Conservation (phyloP, 2,797 vertebrate genomes). For the Darevskia nairensis region DNA sequence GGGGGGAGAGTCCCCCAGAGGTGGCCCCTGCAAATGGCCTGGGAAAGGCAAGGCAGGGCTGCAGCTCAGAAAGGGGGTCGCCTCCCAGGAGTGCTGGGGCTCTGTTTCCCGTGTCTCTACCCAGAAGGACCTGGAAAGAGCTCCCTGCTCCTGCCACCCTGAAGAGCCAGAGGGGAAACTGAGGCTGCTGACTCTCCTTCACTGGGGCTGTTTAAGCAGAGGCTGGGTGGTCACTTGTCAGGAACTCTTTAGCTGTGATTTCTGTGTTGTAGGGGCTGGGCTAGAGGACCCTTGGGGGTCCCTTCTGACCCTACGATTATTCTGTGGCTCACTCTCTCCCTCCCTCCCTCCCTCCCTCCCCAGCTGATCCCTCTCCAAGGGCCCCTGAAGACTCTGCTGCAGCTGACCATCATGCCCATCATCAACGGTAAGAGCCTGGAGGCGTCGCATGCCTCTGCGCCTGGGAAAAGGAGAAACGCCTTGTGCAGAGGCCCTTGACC, state of each 20-base stretch:
- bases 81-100: neutral
- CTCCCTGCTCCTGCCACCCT: neutral
- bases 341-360: neutral
- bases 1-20: fast-evolving
- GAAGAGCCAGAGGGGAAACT: neutral
- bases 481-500: neutral
- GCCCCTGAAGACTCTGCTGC: conserved; percentile 91
- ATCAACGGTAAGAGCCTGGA: conserved; percentile 86
- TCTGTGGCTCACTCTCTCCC: fast-evolving
- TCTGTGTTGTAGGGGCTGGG: fast-evolving
- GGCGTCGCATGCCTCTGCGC: no score
- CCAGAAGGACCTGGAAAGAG: neutral
- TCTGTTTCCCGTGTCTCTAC: neutral
- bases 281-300: no score
- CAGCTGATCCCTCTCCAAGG: conserved; percentile 93
- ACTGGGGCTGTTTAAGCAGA: no score
- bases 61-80: neutral
- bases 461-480: no score
- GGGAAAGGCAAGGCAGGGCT: neutral
- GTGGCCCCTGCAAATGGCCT: fast-evolving
- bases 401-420: conserved; percentile 91
- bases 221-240: no score
- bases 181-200: neutral
- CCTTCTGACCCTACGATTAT: fast-evolving
- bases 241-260: no score